Evolutionary conservation across 2,888 invertebrate genomes (phyloP).

Genomic region (Macrophya annulata): DNA sequence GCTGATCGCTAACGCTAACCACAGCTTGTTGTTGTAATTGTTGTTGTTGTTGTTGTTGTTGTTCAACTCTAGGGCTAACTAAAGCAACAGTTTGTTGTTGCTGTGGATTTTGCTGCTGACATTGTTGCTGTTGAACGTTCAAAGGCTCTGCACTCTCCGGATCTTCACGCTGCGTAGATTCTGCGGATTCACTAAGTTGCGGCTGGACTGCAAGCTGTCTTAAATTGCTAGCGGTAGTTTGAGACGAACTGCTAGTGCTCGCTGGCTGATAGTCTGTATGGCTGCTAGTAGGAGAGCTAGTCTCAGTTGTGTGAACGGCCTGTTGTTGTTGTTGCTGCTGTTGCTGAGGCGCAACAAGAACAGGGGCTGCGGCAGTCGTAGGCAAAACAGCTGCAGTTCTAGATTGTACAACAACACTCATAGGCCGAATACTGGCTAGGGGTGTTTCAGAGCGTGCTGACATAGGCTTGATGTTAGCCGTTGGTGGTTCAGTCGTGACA

Average conservation of each 20-base stretch:
- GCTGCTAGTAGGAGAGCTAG: constrained; percentile 88
- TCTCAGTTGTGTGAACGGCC: constrained; percentile 78
- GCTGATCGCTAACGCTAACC: constrained; percentile 74
- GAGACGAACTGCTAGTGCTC: constrained; percentile 85
- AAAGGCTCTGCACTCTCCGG: constrained; percentile 79
- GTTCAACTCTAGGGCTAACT: constrained; percentile 86
- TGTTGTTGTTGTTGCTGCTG: constrained; percentile 80
- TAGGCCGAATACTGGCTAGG: constrained; percentile 95
- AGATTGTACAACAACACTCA: constrained; percentile 86
- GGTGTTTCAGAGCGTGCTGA: constrained; percentile 93
- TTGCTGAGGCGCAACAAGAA: constrained; percentile 75
- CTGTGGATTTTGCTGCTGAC: constrained; percentile 68
- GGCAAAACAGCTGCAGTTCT: constrained; percentile 90
- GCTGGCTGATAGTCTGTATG: constrained; percentile 94
- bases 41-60: constrained; percentile 66
- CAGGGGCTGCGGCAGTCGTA: constrained; percentile 83
- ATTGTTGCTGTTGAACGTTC: constrained; percentile 67
- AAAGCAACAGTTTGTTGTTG: constrained; percentile 86
- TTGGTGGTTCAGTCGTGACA: constrained; percentile 84
- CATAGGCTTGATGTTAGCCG: constrained; percentile 97
- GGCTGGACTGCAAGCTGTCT: constrained; percentile 87
- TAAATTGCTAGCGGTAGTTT: constrained; percentile 81
- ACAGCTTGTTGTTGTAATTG: constrained; percentile 72
- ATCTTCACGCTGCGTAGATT: constrained; percentile 82
- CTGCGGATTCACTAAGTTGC: constrained; percentile 79